Evolutionary conservation across 2,888 invertebrate genomes (phyloP).

Genomic region (Limnephilus marmoratus): DNA sequence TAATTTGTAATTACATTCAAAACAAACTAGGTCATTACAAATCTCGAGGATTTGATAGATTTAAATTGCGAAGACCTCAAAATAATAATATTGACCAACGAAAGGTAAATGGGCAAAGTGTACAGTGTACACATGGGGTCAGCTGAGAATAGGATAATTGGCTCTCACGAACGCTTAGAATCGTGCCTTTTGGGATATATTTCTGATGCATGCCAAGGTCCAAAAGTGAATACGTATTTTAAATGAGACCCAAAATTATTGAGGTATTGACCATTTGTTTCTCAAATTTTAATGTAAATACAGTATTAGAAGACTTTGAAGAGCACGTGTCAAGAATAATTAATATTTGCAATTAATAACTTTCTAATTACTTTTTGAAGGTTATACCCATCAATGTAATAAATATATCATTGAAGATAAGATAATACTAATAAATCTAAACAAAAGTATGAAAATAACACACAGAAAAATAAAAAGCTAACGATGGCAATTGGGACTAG

Average conservation of each 20-base stretch:
- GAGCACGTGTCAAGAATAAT: not conserved
- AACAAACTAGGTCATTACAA: not conserved
- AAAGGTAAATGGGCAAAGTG: not conserved
- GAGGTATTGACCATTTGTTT: not conserved
- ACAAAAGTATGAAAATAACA: no score
- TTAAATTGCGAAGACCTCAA: not conserved
- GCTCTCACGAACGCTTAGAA: slow-evolving; percentile 34
- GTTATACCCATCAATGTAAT: no score
- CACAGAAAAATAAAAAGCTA: no score
- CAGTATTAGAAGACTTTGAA: not conserved
- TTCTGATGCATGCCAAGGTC: slow-evolving; percentile 4
- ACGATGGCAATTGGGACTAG: no score
- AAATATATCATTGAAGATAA: no score
- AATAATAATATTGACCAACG: not conserved
- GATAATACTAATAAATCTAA: no score
- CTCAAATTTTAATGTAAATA: not conserved
- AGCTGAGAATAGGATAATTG: slow-evolving; percentile 7
- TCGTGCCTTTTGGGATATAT: slow-evolving; percentile 19
- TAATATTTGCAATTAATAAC: no score
- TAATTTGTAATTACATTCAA: not conserved
- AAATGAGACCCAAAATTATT: not conserved
- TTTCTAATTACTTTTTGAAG: no score
- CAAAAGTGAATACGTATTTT: not conserved
- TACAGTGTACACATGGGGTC: slow-evolving; percentile 27
- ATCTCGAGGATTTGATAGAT: not conserved